Percentiles rank a stretch among this genome's conserved stretches.
phyloP scores from a whole-genome alignment of 2,797 vertebrate genomes.

The Cryptoprocta ferox region DNA sequence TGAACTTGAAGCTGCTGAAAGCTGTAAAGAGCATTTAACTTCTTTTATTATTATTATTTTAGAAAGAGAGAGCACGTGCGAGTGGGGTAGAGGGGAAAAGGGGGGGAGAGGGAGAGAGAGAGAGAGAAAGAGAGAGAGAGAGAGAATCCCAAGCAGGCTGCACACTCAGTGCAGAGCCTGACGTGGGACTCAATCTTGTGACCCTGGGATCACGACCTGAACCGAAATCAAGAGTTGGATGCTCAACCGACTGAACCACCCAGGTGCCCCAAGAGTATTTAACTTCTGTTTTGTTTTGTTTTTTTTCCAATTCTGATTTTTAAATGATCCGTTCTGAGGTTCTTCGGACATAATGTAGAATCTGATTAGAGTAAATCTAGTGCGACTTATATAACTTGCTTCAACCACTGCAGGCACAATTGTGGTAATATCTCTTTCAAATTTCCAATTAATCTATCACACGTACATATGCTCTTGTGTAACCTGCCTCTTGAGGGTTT shows the following conservation, averaged over 20 bases:
- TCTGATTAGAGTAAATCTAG: not conserved
- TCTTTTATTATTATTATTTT: too few species aligned
- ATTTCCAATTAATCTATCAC: not conserved
- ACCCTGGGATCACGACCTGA: too few species aligned
- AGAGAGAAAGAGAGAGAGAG: too few species aligned
- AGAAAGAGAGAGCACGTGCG: too few species aligned
- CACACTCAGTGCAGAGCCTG: too few species aligned
- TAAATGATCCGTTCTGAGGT: not conserved
- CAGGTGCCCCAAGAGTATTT: not conserved
- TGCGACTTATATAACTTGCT: not conserved
- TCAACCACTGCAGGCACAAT: not conserved
- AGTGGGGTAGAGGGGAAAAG: too few species aligned
- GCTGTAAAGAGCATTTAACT: not conserved
- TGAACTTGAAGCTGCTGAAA: not conserved
- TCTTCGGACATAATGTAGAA: not conserved
- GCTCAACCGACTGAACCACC: too few species aligned
- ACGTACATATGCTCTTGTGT: fast-evolving
- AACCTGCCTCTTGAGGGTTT: not conserved
- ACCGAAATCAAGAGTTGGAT: too few species aligned
- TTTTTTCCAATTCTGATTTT: not conserved
- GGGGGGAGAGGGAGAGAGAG: too few species aligned
- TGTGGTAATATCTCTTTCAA: not conserved
- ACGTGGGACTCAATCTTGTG: too few species aligned
- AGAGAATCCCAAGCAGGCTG: too few species aligned
- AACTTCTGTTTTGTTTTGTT: not conserved